Evolutionary conservation across 2,797 vertebrate species (phyloP).

Genomic region (Gymnocypris eckloni): DNA sequence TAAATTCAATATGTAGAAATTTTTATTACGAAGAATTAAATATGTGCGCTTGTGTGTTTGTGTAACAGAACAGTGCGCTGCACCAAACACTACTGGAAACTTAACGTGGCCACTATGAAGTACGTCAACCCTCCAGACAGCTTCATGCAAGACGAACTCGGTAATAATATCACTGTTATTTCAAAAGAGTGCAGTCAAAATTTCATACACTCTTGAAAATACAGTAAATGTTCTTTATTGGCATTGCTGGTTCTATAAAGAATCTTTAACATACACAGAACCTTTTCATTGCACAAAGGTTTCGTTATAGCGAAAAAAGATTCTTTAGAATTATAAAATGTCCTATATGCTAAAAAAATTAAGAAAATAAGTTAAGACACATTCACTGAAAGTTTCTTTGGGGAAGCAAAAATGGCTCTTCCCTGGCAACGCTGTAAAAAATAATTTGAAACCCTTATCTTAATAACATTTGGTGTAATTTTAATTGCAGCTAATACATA

Average conservation of each 20-base stretch:
- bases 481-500: neutral
- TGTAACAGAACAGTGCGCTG: conserved; percentile 76
- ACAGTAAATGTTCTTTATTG: neutral
- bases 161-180: conserved; percentile 65
- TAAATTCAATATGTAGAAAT: too few relatives aligned
- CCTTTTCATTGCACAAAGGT: too few relatives aligned
- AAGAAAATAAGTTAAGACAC: too few relatives aligned
- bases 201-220: neutral
- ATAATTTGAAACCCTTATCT: too few relatives aligned
- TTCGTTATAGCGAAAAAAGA: too few relatives aligned
- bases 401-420: too few relatives aligned
- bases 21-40: too few relatives aligned
- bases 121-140: conserved; percentile 83
- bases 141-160: conserved; percentile 82
- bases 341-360: too few relatives aligned
- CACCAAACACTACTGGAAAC: conserved; percentile 84
- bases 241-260: neutral
- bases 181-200: neutral
- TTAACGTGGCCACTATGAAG: conserved; percentile 81
- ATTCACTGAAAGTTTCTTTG: too few relatives aligned
- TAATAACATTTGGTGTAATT: neutral
- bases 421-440: too few relatives aligned
- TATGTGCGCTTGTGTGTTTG: neutral
- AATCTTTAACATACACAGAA: too few relatives aligned
- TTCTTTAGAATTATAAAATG: too few relatives aligned